Evolutionary conservation across 30 jellyfish, hydroid and myxozoan genomes (phyloP).

Genomic region (Aurelia coerulea): DNA sequence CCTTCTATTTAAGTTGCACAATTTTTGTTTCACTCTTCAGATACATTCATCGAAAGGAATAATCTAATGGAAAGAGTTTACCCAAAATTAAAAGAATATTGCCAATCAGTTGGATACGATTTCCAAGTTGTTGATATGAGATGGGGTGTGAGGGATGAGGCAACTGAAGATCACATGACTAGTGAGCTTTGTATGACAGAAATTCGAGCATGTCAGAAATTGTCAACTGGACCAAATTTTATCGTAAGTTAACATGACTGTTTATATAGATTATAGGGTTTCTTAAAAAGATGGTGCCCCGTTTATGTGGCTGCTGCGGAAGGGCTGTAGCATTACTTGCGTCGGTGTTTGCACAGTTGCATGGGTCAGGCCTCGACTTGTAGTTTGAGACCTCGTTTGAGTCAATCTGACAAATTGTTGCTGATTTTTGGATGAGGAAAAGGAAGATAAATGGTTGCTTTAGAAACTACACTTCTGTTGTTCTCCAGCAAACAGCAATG

Average conservation of each 20-base stretch:
- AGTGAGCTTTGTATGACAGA: conserved; percentile 90
- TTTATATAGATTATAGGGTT: too few species aligned
- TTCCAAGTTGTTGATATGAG: conserved; percentile 98
- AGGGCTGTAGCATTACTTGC: not conserved
- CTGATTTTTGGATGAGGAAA: too few species aligned
- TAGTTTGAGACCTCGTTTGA: too few species aligned
- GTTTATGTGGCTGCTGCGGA: too few species aligned
- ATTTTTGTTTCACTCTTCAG: conserved; percentile 9
- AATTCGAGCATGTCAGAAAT: conserved; percentile 78
- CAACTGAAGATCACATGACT: conserved; percentile 97
- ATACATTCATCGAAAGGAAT: conserved; percentile 84
- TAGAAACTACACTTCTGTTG: too few species aligned
- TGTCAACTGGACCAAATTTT: conserved; percentile 94
- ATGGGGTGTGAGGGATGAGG: conserved; percentile 98
- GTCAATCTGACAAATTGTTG: too few species aligned
- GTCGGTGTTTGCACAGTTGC: not conserved
- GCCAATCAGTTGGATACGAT: conserved; percentile 92
- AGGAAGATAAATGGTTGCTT: too few species aligned
- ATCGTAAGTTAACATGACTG: conserved; percentile 72
- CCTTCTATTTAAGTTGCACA: too few species aligned
- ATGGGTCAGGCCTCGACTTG: too few species aligned
- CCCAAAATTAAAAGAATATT: conserved; percentile 85
- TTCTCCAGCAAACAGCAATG: too few species aligned
- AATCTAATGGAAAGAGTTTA: conserved; percentile 83
- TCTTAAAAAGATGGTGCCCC: too few species aligned